Evolutionary conservation across 1,140 invertebrate genomes (phyloP).

Genomic region (Plodia interpunctella): DNA sequence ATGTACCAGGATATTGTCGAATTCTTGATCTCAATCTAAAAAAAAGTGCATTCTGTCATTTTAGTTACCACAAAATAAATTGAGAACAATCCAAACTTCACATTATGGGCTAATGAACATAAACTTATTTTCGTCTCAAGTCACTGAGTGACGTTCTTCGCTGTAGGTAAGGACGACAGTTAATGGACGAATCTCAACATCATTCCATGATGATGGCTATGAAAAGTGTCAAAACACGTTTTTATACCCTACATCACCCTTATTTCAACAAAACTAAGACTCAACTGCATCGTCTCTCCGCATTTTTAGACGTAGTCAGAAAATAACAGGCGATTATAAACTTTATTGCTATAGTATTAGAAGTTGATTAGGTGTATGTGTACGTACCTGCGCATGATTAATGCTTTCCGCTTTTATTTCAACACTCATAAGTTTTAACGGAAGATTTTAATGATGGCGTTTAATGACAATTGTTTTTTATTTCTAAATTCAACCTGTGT

Average conservation of each 20-base stretch:
- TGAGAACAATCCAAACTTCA: not conserved
- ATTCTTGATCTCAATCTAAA: no score
- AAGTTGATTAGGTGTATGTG: not conserved
- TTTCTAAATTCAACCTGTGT: not conserved
- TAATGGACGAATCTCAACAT: not conserved
- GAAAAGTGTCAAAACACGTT: not conserved
- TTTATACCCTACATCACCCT: not conserved
- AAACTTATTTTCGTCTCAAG: not conserved
- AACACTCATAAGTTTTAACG: slow-evolving; percentile 6
- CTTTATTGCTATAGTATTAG: not conserved
- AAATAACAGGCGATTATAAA: not conserved
- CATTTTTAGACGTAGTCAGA: not conserved
- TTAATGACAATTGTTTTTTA: not conserved
- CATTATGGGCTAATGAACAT: not conserved
- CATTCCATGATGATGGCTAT: not conserved
- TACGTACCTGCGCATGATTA: not conserved
- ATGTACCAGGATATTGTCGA: no score
- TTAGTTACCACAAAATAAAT: not conserved
- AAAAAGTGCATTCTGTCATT: no score
- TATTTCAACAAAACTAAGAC: not conserved
- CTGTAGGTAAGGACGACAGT: not conserved
- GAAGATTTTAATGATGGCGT: not conserved
- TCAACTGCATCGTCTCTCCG: not conserved
- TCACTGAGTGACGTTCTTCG: slow-evolving; percentile 3
- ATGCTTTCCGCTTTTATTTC: slow-evolving; percentile 3